Evolutionary conservation across 2,888 invertebrate species (phyloP).

Genomic region (Nasonovia ribisnigri): DNA sequence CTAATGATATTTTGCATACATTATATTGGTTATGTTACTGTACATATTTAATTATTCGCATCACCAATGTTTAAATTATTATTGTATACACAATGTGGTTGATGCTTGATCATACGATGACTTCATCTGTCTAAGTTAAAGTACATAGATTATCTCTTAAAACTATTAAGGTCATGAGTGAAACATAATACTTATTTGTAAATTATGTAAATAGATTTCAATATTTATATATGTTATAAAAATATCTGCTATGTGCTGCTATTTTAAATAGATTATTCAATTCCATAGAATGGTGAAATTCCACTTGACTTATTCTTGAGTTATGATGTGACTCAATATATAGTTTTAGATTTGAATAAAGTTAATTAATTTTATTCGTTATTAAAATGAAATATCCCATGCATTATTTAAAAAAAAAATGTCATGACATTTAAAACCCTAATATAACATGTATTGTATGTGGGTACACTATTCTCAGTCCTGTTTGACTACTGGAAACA

Average conservation of each 20-base stretch:
- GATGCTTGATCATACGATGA: neutral
- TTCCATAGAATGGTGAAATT: neutral
- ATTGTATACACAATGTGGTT: neutral
- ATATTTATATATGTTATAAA: neutral
- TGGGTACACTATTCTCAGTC: neutral
- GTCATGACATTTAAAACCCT: neutral
- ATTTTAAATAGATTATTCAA: neutral
- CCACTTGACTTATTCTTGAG: neutral
- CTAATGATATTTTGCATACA: neutral
- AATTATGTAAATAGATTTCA: neutral
- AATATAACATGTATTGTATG: neutral
- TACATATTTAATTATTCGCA: conserved; percentile 28
- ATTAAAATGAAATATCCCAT: too few relatives aligned
- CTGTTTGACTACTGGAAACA: neutral
- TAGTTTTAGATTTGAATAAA: neutral
- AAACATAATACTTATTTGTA: neutral
- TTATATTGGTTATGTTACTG: neutral
- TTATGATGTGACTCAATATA: neutral
- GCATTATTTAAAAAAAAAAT: neutral
- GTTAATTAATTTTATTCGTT: neutral
- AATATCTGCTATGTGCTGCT: neutral
- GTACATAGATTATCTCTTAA: neutral
- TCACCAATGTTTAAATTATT: neutral
- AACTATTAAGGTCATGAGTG: neutral
- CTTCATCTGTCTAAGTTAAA: neutral